Evolutionary conservation across 2,888 invertebrate genomes (phyloP).

Genomic region (Biston stratarius): DNA sequence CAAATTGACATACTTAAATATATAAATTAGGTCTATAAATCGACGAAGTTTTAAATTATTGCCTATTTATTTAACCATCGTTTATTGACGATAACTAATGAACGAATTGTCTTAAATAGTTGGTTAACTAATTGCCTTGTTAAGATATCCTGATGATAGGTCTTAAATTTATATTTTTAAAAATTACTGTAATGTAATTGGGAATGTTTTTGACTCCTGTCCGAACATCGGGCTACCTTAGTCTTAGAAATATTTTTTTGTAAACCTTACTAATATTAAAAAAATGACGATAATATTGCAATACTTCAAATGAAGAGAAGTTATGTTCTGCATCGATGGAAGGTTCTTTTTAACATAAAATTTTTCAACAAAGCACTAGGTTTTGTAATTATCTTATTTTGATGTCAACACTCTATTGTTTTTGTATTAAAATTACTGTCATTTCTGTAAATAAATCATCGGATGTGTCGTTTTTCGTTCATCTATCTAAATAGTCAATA

Average conservation of each 20-base stretch:
- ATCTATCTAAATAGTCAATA: background rate
- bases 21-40: background rate
- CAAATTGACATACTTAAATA: background rate
- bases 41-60: background rate
- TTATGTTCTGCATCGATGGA: constrained; percentile 82
- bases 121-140: background rate
- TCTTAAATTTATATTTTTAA: constrained; percentile 12
- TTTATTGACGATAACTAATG: background rate
- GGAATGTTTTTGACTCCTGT: constrained; percentile 29
- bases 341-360: constrained; percentile 61
- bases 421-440: background rate
- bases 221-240: constrained; percentile 9
- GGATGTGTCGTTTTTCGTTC: background rate
- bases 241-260: constrained; percentile 7
- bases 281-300: constrained; percentile 15
- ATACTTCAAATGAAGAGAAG: constrained; percentile 55
- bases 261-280: constrained; percentile 2
- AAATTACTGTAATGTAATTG: constrained; percentile 28
- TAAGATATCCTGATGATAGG: background rate
- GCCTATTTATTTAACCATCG: background rate
- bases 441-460: background rate
- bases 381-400: constrained; percentile 53
- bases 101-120: background rate
- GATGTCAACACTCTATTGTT: constrained; percentile 16
- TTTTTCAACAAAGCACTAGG: constrained; percentile 82